phyloP scores from a whole-genome alignment of 92 coral and sea anemone species.

The Zoanthus sociatus region DNA sequence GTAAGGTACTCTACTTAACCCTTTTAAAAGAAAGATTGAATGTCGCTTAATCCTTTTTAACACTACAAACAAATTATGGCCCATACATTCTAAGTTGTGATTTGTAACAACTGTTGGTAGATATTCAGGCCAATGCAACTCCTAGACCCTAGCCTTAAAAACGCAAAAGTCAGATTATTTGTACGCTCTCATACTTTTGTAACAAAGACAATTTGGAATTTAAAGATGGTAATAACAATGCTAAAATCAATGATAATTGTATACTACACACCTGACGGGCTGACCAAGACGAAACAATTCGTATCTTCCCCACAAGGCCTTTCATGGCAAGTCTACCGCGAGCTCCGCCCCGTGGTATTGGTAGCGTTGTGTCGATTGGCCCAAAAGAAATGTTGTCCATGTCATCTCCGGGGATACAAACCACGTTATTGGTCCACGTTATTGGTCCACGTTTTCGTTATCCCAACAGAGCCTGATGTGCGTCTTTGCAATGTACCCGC shows the following conservation, averaged over 20 bases:
- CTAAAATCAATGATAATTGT: neutral
- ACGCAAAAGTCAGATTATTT: neutral
- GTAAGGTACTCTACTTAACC: neutral
- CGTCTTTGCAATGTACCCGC: neutral
- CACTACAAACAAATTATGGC: neutral
- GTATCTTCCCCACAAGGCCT: neutral
- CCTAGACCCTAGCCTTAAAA: neutral
- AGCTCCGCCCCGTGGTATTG: slow-evolving; percentile 1
- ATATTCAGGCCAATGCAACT: neutral
- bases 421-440: neutral
- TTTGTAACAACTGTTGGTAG: neutral
- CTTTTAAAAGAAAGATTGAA: slow-evolving; percentile 5
- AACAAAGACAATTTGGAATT: neutral
- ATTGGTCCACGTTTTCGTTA: neutral
- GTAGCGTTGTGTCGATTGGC: neutral
- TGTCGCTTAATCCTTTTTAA: neutral
- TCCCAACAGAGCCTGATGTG: slow-evolving; percentile 7
- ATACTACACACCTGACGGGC: slow-evolving; percentile 2
- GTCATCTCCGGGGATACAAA: neutral
- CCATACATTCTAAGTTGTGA: neutral
- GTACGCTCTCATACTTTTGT: neutral
- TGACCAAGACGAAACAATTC: neutral
- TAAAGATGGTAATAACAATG: neutral
- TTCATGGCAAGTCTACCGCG: slow-evolving; percentile 12
- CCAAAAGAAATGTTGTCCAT: neutral